These are phyloP conservation scores for Fragum whitleyi DNA, from an alignment of 2,888 invertebrate species.

Conservation along the genomic window DNA sequence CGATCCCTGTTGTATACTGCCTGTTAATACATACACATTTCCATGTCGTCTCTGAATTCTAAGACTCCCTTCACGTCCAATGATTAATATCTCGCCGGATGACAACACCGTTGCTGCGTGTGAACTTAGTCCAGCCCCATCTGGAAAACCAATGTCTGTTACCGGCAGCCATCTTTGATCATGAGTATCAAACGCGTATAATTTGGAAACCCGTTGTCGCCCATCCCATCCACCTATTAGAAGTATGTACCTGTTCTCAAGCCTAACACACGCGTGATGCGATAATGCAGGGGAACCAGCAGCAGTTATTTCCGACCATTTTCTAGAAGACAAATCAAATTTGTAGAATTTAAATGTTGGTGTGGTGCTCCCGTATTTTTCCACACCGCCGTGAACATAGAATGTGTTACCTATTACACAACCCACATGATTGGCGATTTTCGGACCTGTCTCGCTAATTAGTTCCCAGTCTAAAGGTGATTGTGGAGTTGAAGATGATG, in stretches of 20 bases:
- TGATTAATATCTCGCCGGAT: slow-evolving; percentile 79
- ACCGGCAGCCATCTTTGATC: slow-evolving; percentile 76
- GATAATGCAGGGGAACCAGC: slow-evolving; percentile 81
- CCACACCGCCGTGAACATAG: slow-evolving; percentile 84
- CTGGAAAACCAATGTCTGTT: slow-evolving; percentile 79
- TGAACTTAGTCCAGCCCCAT: slow-evolving; percentile 83
- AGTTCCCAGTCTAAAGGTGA: slow-evolving; percentile 71
- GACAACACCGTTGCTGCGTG: slow-evolving; percentile 80
- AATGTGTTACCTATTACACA: slow-evolving; percentile 73
- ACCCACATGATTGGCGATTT: slow-evolving; percentile 78
- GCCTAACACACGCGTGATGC: slow-evolving; percentile 82
- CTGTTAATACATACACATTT: slow-evolving; percentile 79
- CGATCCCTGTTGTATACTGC: slow-evolving; percentile 69
- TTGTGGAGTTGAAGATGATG: slow-evolving; percentile 31
- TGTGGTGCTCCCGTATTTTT: slow-evolving; percentile 70
- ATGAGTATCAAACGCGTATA: slow-evolving; percentile 79
- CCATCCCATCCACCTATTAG: slow-evolving; percentile 85
- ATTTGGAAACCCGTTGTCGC: slow-evolving; percentile 73
- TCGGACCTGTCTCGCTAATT: slow-evolving; percentile 87
- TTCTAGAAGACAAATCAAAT: slow-evolving; percentile 65
- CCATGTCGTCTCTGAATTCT: slow-evolving; percentile 81
- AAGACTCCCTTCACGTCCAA: slow-evolving; percentile 84
- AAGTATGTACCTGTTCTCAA: slow-evolving; percentile 80
- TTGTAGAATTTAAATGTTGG: slow-evolving; percentile 78
- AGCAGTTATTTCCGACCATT: slow-evolving; percentile 69